Base-by-base conservation (phyloP, 2,888 invertebrate genomes). In the Alcis repandata region DNA sequence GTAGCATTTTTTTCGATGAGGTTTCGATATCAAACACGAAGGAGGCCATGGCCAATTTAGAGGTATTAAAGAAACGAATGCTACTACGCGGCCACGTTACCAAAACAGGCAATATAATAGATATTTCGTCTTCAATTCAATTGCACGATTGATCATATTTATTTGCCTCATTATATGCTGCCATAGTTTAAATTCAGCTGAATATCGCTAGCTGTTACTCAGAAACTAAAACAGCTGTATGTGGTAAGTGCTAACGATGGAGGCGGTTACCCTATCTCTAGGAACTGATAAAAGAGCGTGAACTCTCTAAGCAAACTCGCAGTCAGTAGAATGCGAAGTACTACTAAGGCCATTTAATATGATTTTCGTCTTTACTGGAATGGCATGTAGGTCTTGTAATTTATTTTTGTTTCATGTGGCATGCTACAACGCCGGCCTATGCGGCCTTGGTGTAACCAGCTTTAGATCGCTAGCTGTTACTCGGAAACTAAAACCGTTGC, bases 211-310 rank as follows among this genome's bases (percentile, higher is more conserved):
- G 75, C 70, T 78, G 76, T 79, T 76, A 80, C 71, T 71, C 63
- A 76, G 76, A 78, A 83, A 78, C 77, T 83, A 80, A 80, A 78
- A 79, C 82, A 74, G 69, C 63, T 56, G 68, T 63, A 11, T 20
- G 72, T 75, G 73, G 84, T 84, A 85, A 88, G 88, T 86, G 87
- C 80, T 83, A 84, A 82, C 88, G 83, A 85, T 78, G 76, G 84
- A 78, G 85, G 84, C 86, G 84, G 83, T 84, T 84, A 82, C 85
- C 80, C 83, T 85, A 87, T 88, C 89, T 86, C 83, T 74, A 78
- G 78, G 74, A 81, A 76, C 85, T 85, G 90, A 90, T 91, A 91
- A 91, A 90, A 87, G 86, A 85, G 78, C 85, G 87, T 84, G 88
- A 88, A 89, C 79, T 89, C 89, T 89, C 90, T 66, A 77, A 88